These are phyloP conservation scores for Takifugu ocellatus DNA, from an alignment of 2,797 vertebrate genomes.

Conservation along the genomic window DNA sequence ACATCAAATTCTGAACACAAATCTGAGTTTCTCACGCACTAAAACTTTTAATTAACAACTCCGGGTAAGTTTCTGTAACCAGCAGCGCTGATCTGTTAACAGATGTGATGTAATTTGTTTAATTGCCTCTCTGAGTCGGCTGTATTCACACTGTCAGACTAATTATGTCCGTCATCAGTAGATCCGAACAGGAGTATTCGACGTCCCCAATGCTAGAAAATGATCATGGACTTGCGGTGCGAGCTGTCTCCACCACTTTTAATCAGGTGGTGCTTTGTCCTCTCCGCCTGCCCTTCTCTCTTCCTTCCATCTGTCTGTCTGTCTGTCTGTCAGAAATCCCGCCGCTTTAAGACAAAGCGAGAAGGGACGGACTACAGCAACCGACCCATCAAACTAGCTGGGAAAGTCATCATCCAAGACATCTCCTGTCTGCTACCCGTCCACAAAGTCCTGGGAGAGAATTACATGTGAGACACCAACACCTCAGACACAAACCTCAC, in stretches of 20 bases:
- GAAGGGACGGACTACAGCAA: constrained; percentile 83
- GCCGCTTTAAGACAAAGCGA: constrained; percentile 92
- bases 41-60: constrained; percentile 20
- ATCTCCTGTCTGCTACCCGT: constrained; percentile 92
- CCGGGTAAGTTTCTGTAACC: constrained; percentile 22
- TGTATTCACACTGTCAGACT: constrained; percentile 23
- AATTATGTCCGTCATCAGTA: constrained; percentile 1
- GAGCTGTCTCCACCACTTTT: constrained; percentile 48
- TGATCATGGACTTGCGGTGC: constrained; percentile 23
- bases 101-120: constrained; percentile 19
- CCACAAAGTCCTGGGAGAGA: constrained; percentile 89
- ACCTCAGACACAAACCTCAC: neutral
- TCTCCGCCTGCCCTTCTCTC: constrained; percentile 19
- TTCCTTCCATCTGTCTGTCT: constrained; percentile 14
- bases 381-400: constrained; percentile 91
- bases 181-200: too few relatives aligned
- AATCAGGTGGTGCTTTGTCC: constrained; percentile 59
- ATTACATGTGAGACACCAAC: constrained; percentile 84
- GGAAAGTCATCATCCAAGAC: constrained; percentile 96
- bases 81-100: neutral
- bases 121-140: neutral
- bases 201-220: too few relatives aligned
- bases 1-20: constrained; percentile 9
- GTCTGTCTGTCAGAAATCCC: constrained; percentile 84
- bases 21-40: neutral